Evolutionary conservation across 2,113 vertebrate genomes (phyloP).

Genomic region (Puntigrus tetrazona): DNA sequence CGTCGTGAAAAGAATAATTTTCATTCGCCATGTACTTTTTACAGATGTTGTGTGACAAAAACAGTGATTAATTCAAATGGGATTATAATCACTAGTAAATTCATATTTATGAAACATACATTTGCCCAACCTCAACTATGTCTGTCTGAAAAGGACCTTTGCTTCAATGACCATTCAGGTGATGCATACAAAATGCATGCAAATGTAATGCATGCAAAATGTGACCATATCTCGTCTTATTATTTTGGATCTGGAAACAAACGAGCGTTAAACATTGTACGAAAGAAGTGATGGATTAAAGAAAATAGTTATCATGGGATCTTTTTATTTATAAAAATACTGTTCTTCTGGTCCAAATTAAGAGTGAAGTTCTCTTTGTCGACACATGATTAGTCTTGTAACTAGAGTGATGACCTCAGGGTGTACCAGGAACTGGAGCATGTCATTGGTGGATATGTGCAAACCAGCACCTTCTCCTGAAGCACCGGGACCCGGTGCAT

Average conservation of each 20-base stretch:
- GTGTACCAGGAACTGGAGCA: slow-evolving; percentile 89
- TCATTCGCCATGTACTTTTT: neutral
- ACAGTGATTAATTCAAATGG: neutral
- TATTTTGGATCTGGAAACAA: neutral
- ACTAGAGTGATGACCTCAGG: slow-evolving; percentile 81
- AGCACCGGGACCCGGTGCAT: slow-evolving; percentile 11
- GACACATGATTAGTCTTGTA: slow-evolving; percentile 81
- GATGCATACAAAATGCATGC: too few species aligned
- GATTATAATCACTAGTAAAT: neutral
- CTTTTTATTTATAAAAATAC: slow-evolving; percentile 2
- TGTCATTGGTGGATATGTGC: slow-evolving; percentile 83
- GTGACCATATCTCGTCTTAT: slow-evolving; percentile 1
- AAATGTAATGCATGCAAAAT: neutral
- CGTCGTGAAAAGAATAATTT: neutral
- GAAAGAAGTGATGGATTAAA: neutral
- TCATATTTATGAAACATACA: neutral
- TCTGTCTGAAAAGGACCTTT: neutral
- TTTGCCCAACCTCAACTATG: neutral
- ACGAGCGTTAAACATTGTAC: neutral
- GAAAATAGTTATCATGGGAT: neutral
- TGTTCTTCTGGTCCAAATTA: neutral
- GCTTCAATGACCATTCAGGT: neutral
- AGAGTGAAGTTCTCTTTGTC: slow-evolving; percentile 52
- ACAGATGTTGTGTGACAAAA: neutral
- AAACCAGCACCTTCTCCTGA: neutral